Percentiles rank a stretch among this genome's conserved stretches.
These are phyloP conservation scores for Haliclona indistincta DNA, from an alignment of 37 sponge, comb jelly and placozoan species.

Conservation along the genomic window DNA sequence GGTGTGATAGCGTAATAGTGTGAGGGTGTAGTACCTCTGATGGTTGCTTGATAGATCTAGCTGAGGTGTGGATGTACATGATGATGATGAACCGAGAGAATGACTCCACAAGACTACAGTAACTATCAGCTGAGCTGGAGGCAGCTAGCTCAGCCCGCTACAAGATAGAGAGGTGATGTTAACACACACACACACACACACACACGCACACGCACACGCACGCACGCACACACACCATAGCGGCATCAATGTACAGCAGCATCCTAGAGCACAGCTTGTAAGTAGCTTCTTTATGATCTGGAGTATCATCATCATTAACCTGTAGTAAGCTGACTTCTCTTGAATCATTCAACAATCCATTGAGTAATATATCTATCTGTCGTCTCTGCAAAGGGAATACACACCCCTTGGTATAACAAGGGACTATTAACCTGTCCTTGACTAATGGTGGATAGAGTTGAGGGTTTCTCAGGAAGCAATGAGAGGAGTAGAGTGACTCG, in stretches of 20 bases:
- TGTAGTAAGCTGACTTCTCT: slow-evolving; percentile 26
- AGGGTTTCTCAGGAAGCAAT: slow-evolving; percentile 61
- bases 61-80: too few species aligned
- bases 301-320: slow-evolving; percentile 9
- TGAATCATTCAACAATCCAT: slow-evolving; percentile 25
- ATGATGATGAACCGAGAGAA: too few species aligned
- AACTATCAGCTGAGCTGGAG: too few species aligned
- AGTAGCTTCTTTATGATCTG: slow-evolving; percentile 11
- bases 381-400: slow-evolving; percentile 18
- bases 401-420: background rate
- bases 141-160: too few species aligned
- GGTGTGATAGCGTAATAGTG: too few species aligned
- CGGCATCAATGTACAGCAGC: slow-evolving; percentile 12
- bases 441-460: slow-evolving; percentile 49
- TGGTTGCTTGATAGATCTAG: too few species aligned
- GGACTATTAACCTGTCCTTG: slow-evolving; percentile 72
- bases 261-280: slow-evolving; percentile 8
- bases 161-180: too few species aligned
- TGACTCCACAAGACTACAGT: too few species aligned
- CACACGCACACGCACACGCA: slow-evolving; percentile 13
- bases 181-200: slow-evolving; percentile 16
- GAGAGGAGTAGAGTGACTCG: slow-evolving; percentile 68
- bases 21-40: too few species aligned
- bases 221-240: slow-evolving; percentile 22
- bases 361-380: slow-evolving; percentile 41